A percentile compares a stretch with the other conserved stretches of the same genome.
Evolutionary conservation across 2,888 invertebrate genomes (phyloP).

Genomic region (Ptychoptera contaminata): DNA sequence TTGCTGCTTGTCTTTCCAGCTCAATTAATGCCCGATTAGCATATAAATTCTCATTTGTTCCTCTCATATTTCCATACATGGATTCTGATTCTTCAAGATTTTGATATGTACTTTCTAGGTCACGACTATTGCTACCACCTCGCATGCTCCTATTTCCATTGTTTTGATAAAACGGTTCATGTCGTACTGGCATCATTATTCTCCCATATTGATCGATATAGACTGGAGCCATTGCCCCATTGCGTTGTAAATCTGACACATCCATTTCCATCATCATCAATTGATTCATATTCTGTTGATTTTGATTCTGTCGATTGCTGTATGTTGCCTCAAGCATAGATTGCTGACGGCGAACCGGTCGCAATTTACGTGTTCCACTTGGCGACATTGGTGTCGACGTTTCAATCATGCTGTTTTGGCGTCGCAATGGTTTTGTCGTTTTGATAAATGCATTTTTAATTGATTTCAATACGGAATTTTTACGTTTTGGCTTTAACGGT

Average conservation of each 20-base stretch:
- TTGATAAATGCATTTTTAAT: constrained; percentile 29
- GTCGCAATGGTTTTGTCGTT: constrained; percentile 24
- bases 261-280: not conserved
- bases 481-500: constrained; percentile 26
- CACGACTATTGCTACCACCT: constrained; percentile 12
- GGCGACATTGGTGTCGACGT: not conserved
- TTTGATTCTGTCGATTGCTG: constrained; percentile 4
- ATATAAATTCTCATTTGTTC: constrained; percentile 20
- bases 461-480: constrained; percentile 27
- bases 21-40: constrained; percentile 30
- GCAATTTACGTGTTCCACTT: too few species aligned
- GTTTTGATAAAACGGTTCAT: constrained; percentile 13
- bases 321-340: constrained; percentile 29
- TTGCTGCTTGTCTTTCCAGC: constrained; percentile 18
- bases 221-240: too few species aligned
- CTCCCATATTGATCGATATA: not conserved
- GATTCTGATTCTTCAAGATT: constrained; percentile 28
- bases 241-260: too few species aligned
- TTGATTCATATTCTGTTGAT: constrained; percentile 4
- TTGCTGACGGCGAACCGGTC: constrained; percentile 24
- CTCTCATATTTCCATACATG: constrained; percentile 25
- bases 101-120: constrained; percentile 27
- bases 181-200: constrained; percentile 1
- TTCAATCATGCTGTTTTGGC: constrained; percentile 31
- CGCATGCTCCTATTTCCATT: too few species aligned